A percentile compares a stretch with the other conserved stretches of the same genome.
phyloP scores from a whole-genome alignment of 2,888 invertebrate genomes.

The Agrotis ipsilon region DNA sequence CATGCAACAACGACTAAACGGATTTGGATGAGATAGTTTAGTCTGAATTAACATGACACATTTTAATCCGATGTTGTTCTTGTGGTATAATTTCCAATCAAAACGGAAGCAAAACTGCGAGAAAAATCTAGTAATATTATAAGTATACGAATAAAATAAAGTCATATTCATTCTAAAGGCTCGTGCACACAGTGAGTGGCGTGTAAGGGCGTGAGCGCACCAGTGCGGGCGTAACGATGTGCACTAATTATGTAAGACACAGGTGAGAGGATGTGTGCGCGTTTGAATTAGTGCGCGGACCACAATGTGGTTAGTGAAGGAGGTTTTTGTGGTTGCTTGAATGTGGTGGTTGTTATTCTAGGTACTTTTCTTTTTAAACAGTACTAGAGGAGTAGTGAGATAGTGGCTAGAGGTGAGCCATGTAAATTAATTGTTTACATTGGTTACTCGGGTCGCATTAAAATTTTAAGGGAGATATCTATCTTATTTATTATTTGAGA shows the following conservation, averaged over 20 bases:
- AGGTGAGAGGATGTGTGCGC: slow-evolving; percentile 35
- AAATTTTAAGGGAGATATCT: too few relatives aligned
- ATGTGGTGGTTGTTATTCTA: slow-evolving; percentile 7
- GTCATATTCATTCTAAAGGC: slow-evolving; percentile 42
- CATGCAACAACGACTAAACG: too few relatives aligned
- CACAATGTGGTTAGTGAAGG: slow-evolving; percentile 21
- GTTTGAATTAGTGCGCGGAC: slow-evolving; percentile 38
- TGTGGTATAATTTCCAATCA: too few relatives aligned
- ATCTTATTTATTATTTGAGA: too few relatives aligned
- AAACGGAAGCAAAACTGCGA: too few relatives aligned
- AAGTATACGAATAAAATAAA: slow-evolving; percentile 39
- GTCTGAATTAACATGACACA: too few relatives aligned
- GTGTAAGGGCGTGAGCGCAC: slow-evolving; percentile 48
- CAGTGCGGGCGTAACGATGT: slow-evolving; percentile 60
- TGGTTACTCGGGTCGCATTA: too few relatives aligned
- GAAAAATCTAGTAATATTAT: slow-evolving; percentile 14
- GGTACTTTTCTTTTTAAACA: not conserved
- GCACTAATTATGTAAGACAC: slow-evolving; percentile 63
- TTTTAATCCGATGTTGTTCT: too few relatives aligned
- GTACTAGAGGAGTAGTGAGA: not conserved
- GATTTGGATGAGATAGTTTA: too few relatives aligned
- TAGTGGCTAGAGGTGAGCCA: not conserved
- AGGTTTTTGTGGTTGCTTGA: slow-evolving; percentile 19
- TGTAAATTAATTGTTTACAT: too few relatives aligned
- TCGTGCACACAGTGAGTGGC: slow-evolving; percentile 40